phyloP scores from a whole-genome alignment of 2,113 vertebrate species.

The Formicarius rufipectus region DNA sequence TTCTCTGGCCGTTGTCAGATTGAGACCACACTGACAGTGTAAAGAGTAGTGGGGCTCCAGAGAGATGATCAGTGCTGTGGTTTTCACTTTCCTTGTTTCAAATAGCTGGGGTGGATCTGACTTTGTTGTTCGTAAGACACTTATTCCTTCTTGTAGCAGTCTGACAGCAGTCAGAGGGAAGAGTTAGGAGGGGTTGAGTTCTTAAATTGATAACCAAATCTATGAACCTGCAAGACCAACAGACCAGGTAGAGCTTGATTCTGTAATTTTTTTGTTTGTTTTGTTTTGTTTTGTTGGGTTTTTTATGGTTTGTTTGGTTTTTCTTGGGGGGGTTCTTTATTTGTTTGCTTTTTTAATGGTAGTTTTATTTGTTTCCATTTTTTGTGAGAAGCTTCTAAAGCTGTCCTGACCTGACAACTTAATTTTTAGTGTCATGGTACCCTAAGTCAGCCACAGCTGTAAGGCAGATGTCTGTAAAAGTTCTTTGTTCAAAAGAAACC shows the following conservation, averaged over 20 bases:
- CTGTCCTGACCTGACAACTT: background rate
- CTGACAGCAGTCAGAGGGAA: background rate
- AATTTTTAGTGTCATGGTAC: background rate
- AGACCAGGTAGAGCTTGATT: background rate
- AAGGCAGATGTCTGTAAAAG: background rate
- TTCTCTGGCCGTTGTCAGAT: background rate
- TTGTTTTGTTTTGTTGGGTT: no score
- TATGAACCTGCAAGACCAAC: background rate
- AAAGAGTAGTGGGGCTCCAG: background rate
- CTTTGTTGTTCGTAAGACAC: background rate
- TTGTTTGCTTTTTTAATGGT: background rate
- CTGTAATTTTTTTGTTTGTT: background rate
- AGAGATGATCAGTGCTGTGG: background rate
- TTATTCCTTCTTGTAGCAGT: background rate
- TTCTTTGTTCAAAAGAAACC: background rate
- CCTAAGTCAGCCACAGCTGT: background rate
- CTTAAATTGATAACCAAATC: background rate
- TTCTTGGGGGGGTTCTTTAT: background rate
- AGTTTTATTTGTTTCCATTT: background rate
- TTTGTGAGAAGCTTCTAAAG: background rate
- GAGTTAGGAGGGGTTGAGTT: background rate
- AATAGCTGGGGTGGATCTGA: background rate
- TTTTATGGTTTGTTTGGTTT: no score
- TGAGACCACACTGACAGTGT: background rate
- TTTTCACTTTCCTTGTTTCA: background rate